A percentile compares a stretch with the other conserved stretches of the same genome.
phyloP scores from a whole-genome alignment of 2,113 vertebrate genomes.

The Tragelaphus strepsiceros region DNA sequence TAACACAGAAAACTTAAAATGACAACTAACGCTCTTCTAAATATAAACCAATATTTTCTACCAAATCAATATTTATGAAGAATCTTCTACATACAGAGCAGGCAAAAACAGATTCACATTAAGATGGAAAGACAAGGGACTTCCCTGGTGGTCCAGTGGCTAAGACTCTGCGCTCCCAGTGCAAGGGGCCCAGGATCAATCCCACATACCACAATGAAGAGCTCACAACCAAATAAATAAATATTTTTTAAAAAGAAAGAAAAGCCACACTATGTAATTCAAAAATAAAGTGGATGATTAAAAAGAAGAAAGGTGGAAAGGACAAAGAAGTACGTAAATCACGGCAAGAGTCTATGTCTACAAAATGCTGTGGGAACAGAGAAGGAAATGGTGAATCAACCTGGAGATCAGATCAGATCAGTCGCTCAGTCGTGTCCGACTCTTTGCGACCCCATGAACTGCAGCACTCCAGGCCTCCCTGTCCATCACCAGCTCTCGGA shows the following conservation, averaged over 20 bases:
- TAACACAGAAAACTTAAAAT: constrained; percentile 4
- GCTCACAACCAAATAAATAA: neutral
- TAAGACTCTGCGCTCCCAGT: neutral
- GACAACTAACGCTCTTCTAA: constrained; percentile 18
- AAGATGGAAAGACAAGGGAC: neutral
- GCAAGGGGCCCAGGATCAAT: neutral
- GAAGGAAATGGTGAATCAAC: neutral
- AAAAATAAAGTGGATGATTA: neutral
- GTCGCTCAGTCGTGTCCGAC: too few species aligned
- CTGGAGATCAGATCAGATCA: neutral
- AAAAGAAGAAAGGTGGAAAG: neutral
- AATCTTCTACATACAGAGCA: neutral
- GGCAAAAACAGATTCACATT: neutral
- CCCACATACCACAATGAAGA: neutral
- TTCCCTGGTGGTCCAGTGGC: neutral
- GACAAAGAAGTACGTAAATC: neutral
- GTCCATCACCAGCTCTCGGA: too few species aligned
- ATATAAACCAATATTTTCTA: neutral
- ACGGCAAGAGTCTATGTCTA: neutral
- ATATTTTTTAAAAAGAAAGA: neutral
- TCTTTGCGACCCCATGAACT: too few species aligned
- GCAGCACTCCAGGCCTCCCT: too few species aligned
- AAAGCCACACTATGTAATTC: neutral
- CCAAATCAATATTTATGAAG: neutral
- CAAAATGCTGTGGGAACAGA: neutral